Percentiles rank a stretch among this genome's conserved stretches.
Conservation (phyloP, 2,888 invertebrate species). For the Troides aeacus region DNA sequence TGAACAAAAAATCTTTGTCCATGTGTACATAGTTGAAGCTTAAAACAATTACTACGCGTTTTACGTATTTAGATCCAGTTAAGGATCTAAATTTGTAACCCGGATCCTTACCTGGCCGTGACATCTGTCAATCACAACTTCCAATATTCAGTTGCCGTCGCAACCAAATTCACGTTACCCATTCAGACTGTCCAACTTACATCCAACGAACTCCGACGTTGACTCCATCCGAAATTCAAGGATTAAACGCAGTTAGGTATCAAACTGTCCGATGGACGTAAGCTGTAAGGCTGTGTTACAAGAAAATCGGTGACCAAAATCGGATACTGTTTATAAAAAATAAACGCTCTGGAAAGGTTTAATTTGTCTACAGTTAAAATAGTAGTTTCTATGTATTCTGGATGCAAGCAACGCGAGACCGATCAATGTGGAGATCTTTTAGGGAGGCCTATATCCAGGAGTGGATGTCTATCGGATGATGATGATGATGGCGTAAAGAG, state of each 20-base stretch:
- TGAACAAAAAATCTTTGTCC: too few species aligned
- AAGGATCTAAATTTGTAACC: conserved; percentile 10
- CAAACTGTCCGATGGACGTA: conserved; percentile 54
- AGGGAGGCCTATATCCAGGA: too few species aligned
- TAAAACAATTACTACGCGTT: not conserved
- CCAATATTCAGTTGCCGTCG: conserved; percentile 37
- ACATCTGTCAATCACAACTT: conserved; percentile 35
- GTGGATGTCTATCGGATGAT: too few species aligned
- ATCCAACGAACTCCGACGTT: conserved; percentile 59
- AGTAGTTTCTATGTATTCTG: not conserved
- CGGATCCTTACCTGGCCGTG: conserved; percentile 21
- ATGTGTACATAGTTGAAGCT: not conserved
- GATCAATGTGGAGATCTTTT: too few species aligned
- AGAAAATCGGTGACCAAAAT: conserved; percentile 53
- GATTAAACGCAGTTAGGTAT: conserved; percentile 57
- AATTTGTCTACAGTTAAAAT: not conserved
- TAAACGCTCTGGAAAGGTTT: not conserved
- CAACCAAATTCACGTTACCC: conserved; percentile 52
- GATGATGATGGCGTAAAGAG: too few species aligned
- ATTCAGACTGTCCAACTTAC: conserved; percentile 55
- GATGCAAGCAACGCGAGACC: not conserved
- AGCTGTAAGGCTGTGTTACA: conserved; percentile 46
- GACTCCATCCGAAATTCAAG: conserved; percentile 64
- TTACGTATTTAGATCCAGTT: not conserved
- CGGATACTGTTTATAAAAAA: conserved; percentile 36